Evolutionary conservation across 2,797 vertebrate genomes (phyloP).

Genomic region (Phoebastria nigripes): DNA sequence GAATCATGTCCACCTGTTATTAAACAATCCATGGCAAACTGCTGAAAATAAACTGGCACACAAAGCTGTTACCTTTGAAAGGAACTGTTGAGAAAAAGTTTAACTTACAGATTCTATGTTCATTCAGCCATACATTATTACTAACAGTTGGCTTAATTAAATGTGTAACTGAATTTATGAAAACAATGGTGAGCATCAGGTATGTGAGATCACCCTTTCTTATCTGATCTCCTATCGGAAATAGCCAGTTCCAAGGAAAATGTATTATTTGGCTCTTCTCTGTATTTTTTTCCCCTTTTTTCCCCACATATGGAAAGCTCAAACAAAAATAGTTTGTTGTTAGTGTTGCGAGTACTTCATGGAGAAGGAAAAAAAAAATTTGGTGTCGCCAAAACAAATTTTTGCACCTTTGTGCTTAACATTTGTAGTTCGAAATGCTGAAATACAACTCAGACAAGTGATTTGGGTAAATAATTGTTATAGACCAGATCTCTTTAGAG

Average conservation of each 20-base stretch:
- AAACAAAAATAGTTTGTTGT: neutral
- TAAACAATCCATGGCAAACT: neutral
- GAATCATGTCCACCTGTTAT: neutral
- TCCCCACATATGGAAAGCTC: neutral
- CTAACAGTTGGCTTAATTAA: slow-evolving; percentile 19
- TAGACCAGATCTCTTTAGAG: neutral
- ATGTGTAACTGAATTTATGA: neutral
- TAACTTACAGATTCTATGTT: neutral
- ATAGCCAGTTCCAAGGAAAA: neutral
- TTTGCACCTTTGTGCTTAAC: neutral
- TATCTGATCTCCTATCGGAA: neutral
- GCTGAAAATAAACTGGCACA: neutral
- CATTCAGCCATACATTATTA: neutral
- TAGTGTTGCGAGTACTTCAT: neutral
- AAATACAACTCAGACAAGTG: neutral
- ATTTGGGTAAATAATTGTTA: neutral
- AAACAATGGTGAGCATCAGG: neutral
- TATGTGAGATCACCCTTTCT: neutral
- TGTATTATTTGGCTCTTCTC: neutral
- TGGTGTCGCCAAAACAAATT: neutral
- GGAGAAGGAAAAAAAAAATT: neutral
- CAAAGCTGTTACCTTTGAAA: neutral
- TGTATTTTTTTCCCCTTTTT: neutral
- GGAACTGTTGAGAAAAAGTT: neutral
- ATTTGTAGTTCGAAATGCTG: neutral